These are phyloP conservation scores for Pyrocoelia pectoralis DNA, from an alignment of 2,888 invertebrate genomes.

Conservation along the genomic window DNA sequence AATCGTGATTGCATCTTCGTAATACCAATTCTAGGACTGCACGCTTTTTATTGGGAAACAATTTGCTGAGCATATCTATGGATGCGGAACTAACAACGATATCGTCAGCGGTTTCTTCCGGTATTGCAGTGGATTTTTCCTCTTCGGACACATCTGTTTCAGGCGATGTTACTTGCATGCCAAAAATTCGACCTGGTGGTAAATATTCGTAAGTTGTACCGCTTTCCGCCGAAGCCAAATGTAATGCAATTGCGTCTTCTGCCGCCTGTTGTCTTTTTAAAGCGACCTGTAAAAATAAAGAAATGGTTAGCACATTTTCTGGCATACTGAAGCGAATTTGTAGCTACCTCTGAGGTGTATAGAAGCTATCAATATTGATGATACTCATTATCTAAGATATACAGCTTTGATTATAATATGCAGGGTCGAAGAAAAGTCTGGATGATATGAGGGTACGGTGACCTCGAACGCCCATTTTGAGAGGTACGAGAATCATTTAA, in stretches of 20 bases:
- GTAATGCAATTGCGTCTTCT: constrained; percentile 94
- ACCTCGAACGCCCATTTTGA: no score
- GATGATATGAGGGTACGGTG: no score
- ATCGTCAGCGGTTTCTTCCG: constrained; percentile 21
- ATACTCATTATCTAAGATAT: no score
- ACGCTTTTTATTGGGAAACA: constrained; percentile 90
- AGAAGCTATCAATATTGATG: no score
- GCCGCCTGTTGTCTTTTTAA: constrained; percentile 96
- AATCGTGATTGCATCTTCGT: constrained; percentile 90
- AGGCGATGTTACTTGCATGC: constrained; percentile 84
- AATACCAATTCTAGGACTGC: constrained; percentile 91
- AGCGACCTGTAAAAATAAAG: constrained; percentile 73
- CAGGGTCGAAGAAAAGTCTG: no score
- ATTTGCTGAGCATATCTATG: constrained; percentile 83
- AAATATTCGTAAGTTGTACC: constrained; percentile 76
- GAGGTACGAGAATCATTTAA: no score
- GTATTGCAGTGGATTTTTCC: constrained; percentile 17
- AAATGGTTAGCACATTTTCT: neutral
- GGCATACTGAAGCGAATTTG: no score
- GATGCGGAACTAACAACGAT: constrained; percentile 72
- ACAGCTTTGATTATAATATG: no score
- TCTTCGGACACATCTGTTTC: constrained; percentile 55
- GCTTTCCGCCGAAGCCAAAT: constrained; percentile 85
- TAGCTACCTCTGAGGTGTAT: no score
- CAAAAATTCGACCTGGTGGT: constrained; percentile 91